Conservation (phyloP, 2,797 vertebrate species). For the Fringilla coelebs region DNA sequence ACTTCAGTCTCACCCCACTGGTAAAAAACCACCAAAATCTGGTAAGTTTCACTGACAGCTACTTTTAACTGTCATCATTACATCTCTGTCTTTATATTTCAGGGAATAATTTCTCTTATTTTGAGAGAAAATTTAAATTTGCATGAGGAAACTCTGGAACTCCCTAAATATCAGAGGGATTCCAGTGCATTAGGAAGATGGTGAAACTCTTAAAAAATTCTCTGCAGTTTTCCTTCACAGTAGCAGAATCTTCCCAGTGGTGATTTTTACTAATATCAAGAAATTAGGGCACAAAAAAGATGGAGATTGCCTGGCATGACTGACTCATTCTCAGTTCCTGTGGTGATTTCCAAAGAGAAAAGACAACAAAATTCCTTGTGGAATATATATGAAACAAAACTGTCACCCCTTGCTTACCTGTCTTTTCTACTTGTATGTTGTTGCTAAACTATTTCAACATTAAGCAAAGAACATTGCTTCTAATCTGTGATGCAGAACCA, state of each 20-base stretch:
- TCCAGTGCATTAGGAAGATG: neutral
- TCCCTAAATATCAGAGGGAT: neutral
- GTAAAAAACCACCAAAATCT: neutral
- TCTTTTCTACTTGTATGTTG: accelerated
- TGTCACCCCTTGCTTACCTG: neutral
- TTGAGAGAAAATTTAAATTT: neutral
- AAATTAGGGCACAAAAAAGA: neutral
- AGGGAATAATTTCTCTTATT: neutral
- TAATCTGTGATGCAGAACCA: neutral
- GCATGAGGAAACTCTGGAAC: neutral
- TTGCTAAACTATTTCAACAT: neutral
- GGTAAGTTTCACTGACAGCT: neutral
- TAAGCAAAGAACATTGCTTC: neutral
- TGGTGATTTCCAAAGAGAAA: neutral
- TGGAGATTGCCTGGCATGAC: too few relatives aligned
- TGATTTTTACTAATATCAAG: neutral
- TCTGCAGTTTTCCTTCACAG: neutral
- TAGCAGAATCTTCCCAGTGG: neutral
- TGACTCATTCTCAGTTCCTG: neutral
- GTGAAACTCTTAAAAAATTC: neutral
- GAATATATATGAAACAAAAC: neutral
- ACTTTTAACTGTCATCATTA: neutral
- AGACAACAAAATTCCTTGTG: neutral
- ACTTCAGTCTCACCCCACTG: neutral
- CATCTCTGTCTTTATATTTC: neutral